Evolutionary conservation across 1,140 invertebrate genomes (phyloP).

Genomic region (Formica selysi): DNA sequence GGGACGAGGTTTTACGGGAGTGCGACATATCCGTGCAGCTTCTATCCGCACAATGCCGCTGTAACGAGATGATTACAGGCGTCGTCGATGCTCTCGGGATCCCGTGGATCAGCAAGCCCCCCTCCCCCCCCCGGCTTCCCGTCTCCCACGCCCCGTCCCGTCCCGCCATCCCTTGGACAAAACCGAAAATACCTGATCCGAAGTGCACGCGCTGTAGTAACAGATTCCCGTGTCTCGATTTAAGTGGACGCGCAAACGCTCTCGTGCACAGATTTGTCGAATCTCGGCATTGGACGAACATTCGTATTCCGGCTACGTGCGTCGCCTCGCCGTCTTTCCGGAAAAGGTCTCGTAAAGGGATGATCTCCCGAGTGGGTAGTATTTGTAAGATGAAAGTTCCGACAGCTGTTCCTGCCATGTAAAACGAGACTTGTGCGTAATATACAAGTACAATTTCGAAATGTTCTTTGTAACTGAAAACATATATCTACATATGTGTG

Average conservation of each 20-base stretch:
- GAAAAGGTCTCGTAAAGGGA: conserved; percentile 55
- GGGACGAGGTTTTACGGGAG: conserved; percentile 66
- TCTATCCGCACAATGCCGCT: conserved; percentile 74
- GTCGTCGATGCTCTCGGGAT: conserved; percentile 68
- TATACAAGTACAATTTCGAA: background rate
- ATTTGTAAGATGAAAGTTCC: conserved; percentile 53
- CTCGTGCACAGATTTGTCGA: conserved; percentile 54
- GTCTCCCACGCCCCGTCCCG: background rate
- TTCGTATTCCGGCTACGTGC: conserved; percentile 66
- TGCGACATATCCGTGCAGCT: conserved; percentile 52
- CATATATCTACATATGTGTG: background rate
- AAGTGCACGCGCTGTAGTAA: conserved; percentile 15
- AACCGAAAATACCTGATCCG: conserved; percentile 62
- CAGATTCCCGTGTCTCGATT: conserved; percentile 66
- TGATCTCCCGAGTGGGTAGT: conserved; percentile 45
- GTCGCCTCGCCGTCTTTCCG: conserved; percentile 11
- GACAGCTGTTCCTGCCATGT: conserved; percentile 47
- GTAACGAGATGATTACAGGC: conserved; percentile 82
- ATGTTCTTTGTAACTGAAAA: conserved; percentile 3
- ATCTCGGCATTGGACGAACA: conserved; percentile 32
- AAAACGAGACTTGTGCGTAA: conserved; percentile 1
- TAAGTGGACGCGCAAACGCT: conserved; percentile 68
- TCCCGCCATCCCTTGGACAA: background rate
- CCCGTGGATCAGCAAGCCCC: conserved; percentile 58
- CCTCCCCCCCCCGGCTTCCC: background rate